phyloP scores from a whole-genome alignment of 2,888 invertebrate species.

The Drosophila ustulata region DNA sequence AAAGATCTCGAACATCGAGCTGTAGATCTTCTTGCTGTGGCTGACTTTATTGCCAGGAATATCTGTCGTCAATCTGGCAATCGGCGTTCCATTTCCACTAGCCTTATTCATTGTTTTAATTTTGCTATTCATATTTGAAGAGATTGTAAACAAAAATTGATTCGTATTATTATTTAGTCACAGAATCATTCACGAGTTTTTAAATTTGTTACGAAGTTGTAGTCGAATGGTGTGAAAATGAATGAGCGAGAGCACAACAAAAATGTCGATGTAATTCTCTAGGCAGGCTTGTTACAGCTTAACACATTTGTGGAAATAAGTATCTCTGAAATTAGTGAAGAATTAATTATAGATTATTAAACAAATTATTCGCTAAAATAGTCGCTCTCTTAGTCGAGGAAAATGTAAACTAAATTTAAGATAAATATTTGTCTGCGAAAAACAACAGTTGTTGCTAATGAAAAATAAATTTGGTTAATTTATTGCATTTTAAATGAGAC shows the following conservation, averaged over 20 bases:
- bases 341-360: too few relatives aligned
- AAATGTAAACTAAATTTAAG: too few relatives aligned
- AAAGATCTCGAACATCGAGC: constrained; percentile 56
- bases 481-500: background rate
- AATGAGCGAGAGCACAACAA: background rate
- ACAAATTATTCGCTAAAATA: background rate
- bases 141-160: background rate
- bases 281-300: constrained; percentile 1
- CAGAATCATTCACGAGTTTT: constrained; percentile 3
- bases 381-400: too few relatives aligned
- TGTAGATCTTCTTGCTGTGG: constrained; percentile 25
- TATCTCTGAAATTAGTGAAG: background rate
- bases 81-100: background rate
- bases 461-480: too few relatives aligned
- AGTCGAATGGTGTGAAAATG: constrained; percentile 10
- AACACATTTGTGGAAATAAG: background rate
- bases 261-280: background rate
- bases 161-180: background rate
- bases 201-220: constrained; percentile 22
- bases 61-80: constrained; percentile 7
- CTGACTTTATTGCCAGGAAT: background rate
- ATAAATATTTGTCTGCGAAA: background rate
- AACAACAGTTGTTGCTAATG: too few relatives aligned
- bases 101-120: constrained; percentile 11
- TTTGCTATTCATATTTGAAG: constrained; percentile 37